Conservation (phyloP, 2,113 vertebrate species). For the Apeltes quadracus region DNA sequence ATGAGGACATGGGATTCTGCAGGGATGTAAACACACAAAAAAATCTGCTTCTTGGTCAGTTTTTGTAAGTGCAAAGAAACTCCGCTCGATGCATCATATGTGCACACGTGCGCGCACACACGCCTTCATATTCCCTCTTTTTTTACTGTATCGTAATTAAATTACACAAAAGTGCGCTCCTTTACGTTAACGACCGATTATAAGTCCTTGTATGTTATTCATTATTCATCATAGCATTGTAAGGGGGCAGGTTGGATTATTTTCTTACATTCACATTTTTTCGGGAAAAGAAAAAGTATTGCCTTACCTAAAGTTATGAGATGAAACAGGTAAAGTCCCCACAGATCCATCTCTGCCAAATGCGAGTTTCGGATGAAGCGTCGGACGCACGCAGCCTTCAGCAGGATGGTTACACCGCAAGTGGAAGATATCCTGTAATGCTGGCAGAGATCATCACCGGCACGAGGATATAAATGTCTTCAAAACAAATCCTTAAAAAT, state of each 20-base stretch:
- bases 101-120: slow-evolving; percentile 14
- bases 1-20: neutral
- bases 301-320: slow-evolving; percentile 78
- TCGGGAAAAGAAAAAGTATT: neutral
- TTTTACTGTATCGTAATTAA: neutral
- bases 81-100: neutral
- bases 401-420: slow-evolving; percentile 42
- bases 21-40: neutral
- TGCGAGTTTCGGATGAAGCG: slow-evolving; percentile 30
- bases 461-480: neutral
- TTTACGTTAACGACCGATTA: neutral
- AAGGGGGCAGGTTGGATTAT: neutral
- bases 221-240: neutral
- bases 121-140: neutral
- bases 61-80: neutral
- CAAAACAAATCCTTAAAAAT: slow-evolving; percentile 20
- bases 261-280: neutral
- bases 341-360: slow-evolving; percentile 76
- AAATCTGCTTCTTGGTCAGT: neutral
- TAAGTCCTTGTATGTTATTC: neutral
- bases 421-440: slow-evolving; percentile 34
- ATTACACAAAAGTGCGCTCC: neutral
- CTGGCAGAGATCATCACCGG: slow-evolving; percentile 45
- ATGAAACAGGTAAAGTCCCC: slow-evolving; percentile 79
- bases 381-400: slow-evolving; percentile 39